Percentiles rank a stretch among this genome's conserved stretches.
Conservation (phyloP, 23 tunicate species). For the Halocynthia aurantium region DNA sequence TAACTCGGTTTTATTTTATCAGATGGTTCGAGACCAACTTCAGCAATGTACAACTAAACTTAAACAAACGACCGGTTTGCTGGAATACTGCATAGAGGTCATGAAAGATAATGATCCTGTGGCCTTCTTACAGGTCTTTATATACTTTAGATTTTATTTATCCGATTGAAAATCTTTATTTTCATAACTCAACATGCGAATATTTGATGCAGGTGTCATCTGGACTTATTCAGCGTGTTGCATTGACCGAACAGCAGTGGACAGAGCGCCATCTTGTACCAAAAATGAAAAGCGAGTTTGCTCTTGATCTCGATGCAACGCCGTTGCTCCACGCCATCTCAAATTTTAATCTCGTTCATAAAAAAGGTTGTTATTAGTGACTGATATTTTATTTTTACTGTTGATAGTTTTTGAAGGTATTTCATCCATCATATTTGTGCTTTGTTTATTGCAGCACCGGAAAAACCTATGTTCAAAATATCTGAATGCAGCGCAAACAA, state of each 20-base stretch:
- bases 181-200: background rate
- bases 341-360: conserved; percentile 37
- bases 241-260: conserved; percentile 69
- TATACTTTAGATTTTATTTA: background rate
- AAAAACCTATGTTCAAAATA: conserved; percentile 48
- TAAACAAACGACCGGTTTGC: conserved; percentile 79
- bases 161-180: background rate
- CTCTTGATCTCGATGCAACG: conserved; percentile 39
- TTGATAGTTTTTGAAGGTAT: background rate
- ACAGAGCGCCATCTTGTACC: conserved; percentile 35
- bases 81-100: conserved; percentile 95
- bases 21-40: conserved; percentile 69
- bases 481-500: conserved; percentile 39
- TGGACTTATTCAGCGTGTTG: conserved; percentile 65
- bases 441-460: conserved; percentile 56
- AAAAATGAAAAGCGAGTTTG: conserved; percentile 32
- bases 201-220: conserved; percentile 48
- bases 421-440: background rate
- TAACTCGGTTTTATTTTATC: background rate
- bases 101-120: conserved; percentile 86
- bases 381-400: background rate
- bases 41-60: conserved; percentile 71
- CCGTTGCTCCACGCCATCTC: conserved; percentile 42
- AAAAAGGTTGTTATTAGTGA: conserved; percentile 34
- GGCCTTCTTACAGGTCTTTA: conserved; percentile 66